phyloP scores from a whole-genome alignment of 1,140 invertebrate species.

The Diplogasteroides magnus region DNA sequence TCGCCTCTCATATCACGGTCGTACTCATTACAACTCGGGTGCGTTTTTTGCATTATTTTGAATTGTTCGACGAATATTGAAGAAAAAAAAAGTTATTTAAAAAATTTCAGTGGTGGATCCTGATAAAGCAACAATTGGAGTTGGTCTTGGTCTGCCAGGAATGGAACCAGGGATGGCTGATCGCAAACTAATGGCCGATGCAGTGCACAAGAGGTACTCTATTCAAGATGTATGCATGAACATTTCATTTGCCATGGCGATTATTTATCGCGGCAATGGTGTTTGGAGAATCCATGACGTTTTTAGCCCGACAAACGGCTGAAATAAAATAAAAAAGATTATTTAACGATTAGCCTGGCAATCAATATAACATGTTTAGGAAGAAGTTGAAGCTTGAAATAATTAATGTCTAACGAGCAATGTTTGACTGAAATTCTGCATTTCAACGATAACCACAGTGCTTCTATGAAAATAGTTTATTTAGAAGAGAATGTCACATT shows the following conservation, averaged over 20 bases:
- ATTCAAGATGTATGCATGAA: neutral
- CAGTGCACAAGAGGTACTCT: conserved; percentile 4
- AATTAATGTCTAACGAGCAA: too few relatives aligned
- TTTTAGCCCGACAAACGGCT: too few relatives aligned
- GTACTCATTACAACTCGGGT: conserved; percentile 74
- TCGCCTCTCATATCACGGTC: conserved; percentile 80
- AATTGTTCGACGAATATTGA: conserved; percentile 4
- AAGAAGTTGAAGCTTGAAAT: too few relatives aligned
- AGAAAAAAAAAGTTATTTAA: neutral
- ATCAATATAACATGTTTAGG: too few relatives aligned
- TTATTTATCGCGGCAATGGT: neutral
- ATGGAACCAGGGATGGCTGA: conserved; percentile 68
- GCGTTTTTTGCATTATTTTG: conserved; percentile 1
- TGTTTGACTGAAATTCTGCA: too few relatives aligned
- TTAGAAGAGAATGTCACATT: too few relatives aligned
- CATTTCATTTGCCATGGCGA: neutral
- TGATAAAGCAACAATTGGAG: conserved; percentile 73
- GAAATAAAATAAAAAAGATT: neutral
- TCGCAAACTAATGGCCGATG: conserved; percentile 26
- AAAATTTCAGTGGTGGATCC: conserved; percentile 76
- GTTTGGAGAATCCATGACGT: conserved; percentile 59
- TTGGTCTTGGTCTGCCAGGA: conserved; percentile 78
- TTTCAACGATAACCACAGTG: too few relatives aligned
- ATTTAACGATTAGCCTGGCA: too few relatives aligned
- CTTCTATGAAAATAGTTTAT: too few relatives aligned